Base-by-base conservation (phyloP, 2,888 invertebrate genomes). In the Eupithecia dodoneata region DNA sequence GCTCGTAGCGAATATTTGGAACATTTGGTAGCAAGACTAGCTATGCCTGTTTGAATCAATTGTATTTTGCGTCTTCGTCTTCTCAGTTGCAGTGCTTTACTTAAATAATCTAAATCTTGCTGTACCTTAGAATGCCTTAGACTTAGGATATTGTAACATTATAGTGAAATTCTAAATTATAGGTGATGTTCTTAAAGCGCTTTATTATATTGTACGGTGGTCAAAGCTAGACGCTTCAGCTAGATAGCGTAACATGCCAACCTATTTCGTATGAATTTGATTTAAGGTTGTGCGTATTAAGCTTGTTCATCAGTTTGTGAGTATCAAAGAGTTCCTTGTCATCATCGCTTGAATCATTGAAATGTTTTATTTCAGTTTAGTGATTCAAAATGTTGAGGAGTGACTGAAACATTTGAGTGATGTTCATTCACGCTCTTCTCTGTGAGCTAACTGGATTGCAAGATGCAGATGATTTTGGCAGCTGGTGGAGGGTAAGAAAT, bases 401-500 rank as follows among this genome's bases (percentile, higher is more conserved):
- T 70, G 44, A 75, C 73, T 75, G 74, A 72, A 74, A 71, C 55
- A 7, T 59, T 63, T 47, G 4, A 80, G 82, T 81, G 81, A 82
- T 82, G 82, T 78, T 52, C 66, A 75, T 78, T 55, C 70, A 74
- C n/a, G 71, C 10, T 47, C 77, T 47, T 30, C 49, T 70, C 66
- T n/a, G 70, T 12, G 55, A 66, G 18, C 49, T 3, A 66, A 71
- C 59, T 67, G 75, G 71, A 73, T 67, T 55, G 87, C 91, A 92
- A 85, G 80, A 96, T 96, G 96, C 96, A 96, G 94, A 95, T 95
- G 95, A 95, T 96, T 86, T 87, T 96, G 83, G 95, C 92, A 73
- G 95, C 95, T 83, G 95, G 95, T 87, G 95, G 94, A 81, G 89
- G 88, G 90, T 90, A 83, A 87, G 90, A 67, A 15, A 44, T 44